Base-by-base conservation (phyloP, 2,888 invertebrate species). In the Oscheius sp. region DNA sequence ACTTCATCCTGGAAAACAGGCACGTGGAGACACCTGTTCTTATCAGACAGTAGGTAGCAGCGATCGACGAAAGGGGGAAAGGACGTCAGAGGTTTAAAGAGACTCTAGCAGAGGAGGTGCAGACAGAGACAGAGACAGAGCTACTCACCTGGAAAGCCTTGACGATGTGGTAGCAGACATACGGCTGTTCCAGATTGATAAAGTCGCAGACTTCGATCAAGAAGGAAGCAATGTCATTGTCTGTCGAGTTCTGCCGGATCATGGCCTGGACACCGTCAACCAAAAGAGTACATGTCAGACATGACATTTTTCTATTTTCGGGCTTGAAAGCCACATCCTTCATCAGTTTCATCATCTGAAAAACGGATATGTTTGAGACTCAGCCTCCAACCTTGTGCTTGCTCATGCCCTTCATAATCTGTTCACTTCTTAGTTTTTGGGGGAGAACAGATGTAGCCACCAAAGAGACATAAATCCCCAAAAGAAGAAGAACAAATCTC, bases 111-210 rank as follows among this genome's bases (percentile, higher is more conserved):
- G 62, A 21, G 21, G 21, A 21, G 21, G 21, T 21, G 21, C 21
- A 21, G 21, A 21, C 21, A 21, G 21, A 21, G 21, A 21, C 21
- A 21, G 21, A 21, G 21, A 21, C 21, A 21, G 21, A 21, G 21
- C 21, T 21, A 68, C 68, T 13, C 10, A 75, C 73, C 72, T 81
- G 76, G 77, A 84, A 86, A 33, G 79, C 82, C 48, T 79, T 75
- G 66, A 85, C 75, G 62, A 85, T 84, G 66, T 78, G 76, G 29
- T 83, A 73, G 78, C 85, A 85, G 47, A 84, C 82, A 48, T 83
- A 76, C 3, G 79, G 79, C 66, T 85, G 84, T 63, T 84, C 85
- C 42, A 85, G 75, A 50, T 79, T 76, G 33, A 84, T 63, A 2
- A 76, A 59, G 33, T 81, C 78, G 57, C 85, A 85, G 13, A 53